A percentile compares a stretch with the other conserved stretches of the same genome.
Evolutionary conservation across 2,888 invertebrate species (phyloP).

Genomic region (Pycnomerus fuliginosus): DNA sequence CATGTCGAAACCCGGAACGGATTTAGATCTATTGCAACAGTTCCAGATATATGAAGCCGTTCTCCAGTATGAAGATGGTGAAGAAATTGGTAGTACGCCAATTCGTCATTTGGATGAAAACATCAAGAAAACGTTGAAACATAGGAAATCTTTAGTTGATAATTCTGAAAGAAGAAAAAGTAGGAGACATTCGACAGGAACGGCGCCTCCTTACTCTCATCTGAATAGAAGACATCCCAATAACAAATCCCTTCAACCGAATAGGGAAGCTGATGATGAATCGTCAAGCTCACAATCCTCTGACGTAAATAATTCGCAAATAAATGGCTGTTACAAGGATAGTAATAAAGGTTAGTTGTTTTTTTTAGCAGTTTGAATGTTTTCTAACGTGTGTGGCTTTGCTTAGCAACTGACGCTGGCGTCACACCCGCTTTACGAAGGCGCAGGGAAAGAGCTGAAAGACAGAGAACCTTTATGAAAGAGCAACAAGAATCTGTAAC

Average conservation of each 20-base stretch:
- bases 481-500: conserved; percentile 74
- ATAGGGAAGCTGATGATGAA: conserved; percentile 56
- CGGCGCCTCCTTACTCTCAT: conserved; percentile 52
- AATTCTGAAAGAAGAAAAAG: conserved; percentile 76
- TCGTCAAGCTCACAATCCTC: conserved; percentile 63
- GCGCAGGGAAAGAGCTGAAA: conserved; percentile 78
- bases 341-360: conserved; percentile 54
- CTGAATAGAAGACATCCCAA: conserved; percentile 34
- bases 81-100: conserved; percentile 64
- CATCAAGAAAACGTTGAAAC: conserved; percentile 71
- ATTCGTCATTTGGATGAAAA: conserved; percentile 66
- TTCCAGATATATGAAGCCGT: conserved; percentile 95
- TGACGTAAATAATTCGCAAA: conserved; percentile 55
- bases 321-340: conserved; percentile 61
- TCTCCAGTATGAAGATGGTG: conserved; percentile 83
- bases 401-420: conserved; percentile 63
- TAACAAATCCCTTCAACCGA: conserved; percentile 35
- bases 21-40: conserved; percentile 89
- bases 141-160: conserved; percentile 63
- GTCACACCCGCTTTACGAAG: conserved; percentile 78
- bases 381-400: conserved; percentile 31
- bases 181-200: conserved; percentile 71
- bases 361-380: conserved; percentile 11
- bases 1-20: conserved; percentile 89
- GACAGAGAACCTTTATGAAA: conserved; percentile 80